Evolutionary conservation across 2,888 invertebrate species (phyloP), one percentile per base, ranked within the genome.

Genomic region (Dorcus hopei): DNA sequence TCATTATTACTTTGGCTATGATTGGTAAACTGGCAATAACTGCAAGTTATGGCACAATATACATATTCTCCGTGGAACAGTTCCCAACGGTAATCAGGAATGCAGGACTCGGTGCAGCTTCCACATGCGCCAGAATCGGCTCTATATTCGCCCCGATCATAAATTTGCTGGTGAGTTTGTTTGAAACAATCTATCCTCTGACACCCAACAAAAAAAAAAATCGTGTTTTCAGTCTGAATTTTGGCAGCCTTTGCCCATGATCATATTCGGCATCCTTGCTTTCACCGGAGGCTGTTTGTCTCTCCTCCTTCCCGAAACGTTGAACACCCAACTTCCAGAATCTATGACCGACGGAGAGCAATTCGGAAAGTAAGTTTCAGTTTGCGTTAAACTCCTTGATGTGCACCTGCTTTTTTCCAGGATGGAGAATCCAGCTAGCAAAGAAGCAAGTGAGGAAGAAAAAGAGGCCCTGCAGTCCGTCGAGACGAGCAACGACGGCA

Each of bases 11-110:
- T 2, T 79, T 86, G 42, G 87, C 87, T 2, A 89, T 89, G 89
- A 72, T 86, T 41, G 89, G 88, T 7, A 90, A 90, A 78, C 75
- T 89, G 64, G 84, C 87, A 43, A 89, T 89, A 53, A 89, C 89
- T 1, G 83, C 88, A 1, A 87, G 88, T 23, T 90, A 89, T 68
- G 89, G 88, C 43, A 86, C 88, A 0, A 82, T 89, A 45, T 89
- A 89, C 68, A 84, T 89, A 49, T 87, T 88, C 71, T 86, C 89
- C 0, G 87, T 88, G 1, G 89, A 90, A 76, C 88, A 88, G 72
- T 90, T 88, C 69, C 89, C 89, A 11, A 89, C 89, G 6, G 87
- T 88, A 11, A 86, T 90, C 43, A 76, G 87, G 63, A 87, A 86
- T 67, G 84, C 84, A 41, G 86, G 84, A 33, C 75, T 87, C 43